These are phyloP conservation scores for Plagodis pulveraria DNA, from an alignment of 2,888 invertebrate species.

Conservation along the genomic window DNA sequence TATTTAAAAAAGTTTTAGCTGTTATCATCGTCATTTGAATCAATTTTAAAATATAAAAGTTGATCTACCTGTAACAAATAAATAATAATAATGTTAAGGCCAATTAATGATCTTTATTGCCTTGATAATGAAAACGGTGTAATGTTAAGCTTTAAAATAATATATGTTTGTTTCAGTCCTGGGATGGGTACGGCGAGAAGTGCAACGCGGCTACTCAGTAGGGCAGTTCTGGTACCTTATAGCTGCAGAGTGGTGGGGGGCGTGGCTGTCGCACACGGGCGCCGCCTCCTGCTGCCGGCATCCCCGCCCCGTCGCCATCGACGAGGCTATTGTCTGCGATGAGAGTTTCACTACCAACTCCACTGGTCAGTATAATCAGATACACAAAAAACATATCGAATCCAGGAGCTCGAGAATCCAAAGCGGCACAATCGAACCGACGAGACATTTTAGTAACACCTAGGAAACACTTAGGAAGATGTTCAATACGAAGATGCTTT, in stretches of 20 bases:
- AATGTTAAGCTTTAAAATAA: too few relatives aligned
- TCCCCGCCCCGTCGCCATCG: slow-evolving; percentile 60
- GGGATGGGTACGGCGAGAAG: slow-evolving; percentile 93
- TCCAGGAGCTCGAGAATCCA: neutral
- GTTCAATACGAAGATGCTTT: too few relatives aligned
- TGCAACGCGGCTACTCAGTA: slow-evolving; percentile 89
- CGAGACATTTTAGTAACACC: too few relatives aligned
- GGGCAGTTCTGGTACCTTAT: slow-evolving; percentile 97
- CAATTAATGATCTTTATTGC: too few relatives aligned
- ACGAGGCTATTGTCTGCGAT: slow-evolving; percentile 88
- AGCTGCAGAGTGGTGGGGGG: slow-evolving; percentile 93
- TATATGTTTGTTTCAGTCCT: slow-evolving; percentile 75
- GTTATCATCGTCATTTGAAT: too few relatives aligned
- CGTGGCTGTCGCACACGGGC: slow-evolving; percentile 90
- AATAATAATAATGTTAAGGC: too few relatives aligned
- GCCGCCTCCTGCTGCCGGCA: slow-evolving; percentile 54
- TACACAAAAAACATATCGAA: neutral
- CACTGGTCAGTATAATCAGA: slow-evolving; percentile 57
- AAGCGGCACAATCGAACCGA: neutral
- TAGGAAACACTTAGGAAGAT: too few relatives aligned
- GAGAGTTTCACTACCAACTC: slow-evolving; percentile 88
- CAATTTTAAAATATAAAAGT: too few relatives aligned
- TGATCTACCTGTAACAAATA: too few relatives aligned
- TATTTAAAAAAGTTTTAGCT: too few relatives aligned
- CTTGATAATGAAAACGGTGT: too few relatives aligned